Evolutionary conservation across 37 sponge, comb jelly and placozoan species (phyloP).

Genomic region (Aphrocallistes beatrix): DNA sequence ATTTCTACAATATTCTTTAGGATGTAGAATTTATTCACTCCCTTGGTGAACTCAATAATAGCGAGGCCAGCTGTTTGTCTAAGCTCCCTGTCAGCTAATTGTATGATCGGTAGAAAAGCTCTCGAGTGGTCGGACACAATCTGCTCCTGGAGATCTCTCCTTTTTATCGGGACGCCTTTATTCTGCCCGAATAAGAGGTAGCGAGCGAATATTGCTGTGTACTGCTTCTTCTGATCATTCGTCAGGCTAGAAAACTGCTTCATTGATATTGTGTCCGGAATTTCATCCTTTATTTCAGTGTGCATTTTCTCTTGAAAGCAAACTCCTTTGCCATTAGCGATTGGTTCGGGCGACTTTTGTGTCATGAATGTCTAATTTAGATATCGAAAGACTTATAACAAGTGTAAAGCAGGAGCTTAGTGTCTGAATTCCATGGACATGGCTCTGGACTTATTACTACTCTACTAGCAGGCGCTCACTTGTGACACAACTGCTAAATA

Average conservation of each 20-base stretch:
- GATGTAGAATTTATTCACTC: neutral
- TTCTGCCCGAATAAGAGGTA: neutral
- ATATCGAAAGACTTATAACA: too few species aligned
- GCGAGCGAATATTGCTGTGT: neutral
- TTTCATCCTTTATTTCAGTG: neutral
- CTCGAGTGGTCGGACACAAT: neutral
- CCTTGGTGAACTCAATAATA: neutral
- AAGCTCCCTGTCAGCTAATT: neutral
- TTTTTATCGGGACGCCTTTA: neutral
- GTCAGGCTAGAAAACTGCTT: neutral
- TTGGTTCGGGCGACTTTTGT: neutral
- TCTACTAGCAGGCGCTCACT: too few species aligned
- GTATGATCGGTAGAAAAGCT: neutral
- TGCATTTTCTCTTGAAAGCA: neutral
- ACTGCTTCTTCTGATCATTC: neutral
- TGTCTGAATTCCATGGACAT: too few species aligned
- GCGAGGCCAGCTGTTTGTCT: constrained; percentile 5
- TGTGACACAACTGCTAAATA: too few species aligned
- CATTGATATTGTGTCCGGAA: neutral
- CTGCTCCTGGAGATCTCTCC: neutral
- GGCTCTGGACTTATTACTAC: too few species aligned
- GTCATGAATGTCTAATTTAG: neutral
- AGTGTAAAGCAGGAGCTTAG: too few species aligned
- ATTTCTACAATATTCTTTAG: neutral
- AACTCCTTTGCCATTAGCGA: neutral